Base-by-base conservation (phyloP, 2,113 vertebrate species). In the Poecilia latipinna region DNA sequence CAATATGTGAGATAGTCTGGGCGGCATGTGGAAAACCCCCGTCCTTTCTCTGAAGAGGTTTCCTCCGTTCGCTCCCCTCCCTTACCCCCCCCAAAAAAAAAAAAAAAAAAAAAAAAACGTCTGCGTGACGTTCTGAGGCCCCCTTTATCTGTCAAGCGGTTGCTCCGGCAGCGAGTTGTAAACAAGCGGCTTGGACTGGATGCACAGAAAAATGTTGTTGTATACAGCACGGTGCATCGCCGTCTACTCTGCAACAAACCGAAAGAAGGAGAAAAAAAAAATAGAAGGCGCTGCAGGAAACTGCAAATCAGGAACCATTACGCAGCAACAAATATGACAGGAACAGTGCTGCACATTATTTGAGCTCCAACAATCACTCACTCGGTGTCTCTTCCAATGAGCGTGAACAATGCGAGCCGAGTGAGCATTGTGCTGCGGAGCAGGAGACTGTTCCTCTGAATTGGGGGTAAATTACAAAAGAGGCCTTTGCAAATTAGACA, bases 1-100 rank as follows among this genome's bases (percentile, higher is more conserved):
- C 86, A 89, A 91, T 91, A 86, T 91, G 91, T 86, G 86, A 87
- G 82, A 84, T 82, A 74, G 90, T 83, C 87, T 91, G 93, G 74
- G 78, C 80, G 31, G 86, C 91, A 89, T 89, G 87, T 90, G 91
- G 87, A 91, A 89, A 92, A 87, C 80, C 86, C 87, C 82, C 51
- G 54, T 69, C 80, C 78, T 85, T 77, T 84, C 69, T 82, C 82
- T 82, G 82, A 84, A 87, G 89, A 86, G 82, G 65, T 60, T 79
- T 82, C 83, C 77, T 51, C 71, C 82, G 22, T 22, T 57, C 28
- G 8, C 51, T 24, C 68, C 75, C 80, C 73, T 70, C 80, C 71
- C 26, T 26, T 26, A 29, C 29, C 79, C 33, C 33, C 32, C 32
- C 32, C 33, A 7, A 33, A 35, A 35, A 33, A 33, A 33, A 33